These are phyloP conservation scores for Leuciscus waleckii DNA, from an alignment of 2,797 vertebrate species.

Conservation along the genomic window DNA sequence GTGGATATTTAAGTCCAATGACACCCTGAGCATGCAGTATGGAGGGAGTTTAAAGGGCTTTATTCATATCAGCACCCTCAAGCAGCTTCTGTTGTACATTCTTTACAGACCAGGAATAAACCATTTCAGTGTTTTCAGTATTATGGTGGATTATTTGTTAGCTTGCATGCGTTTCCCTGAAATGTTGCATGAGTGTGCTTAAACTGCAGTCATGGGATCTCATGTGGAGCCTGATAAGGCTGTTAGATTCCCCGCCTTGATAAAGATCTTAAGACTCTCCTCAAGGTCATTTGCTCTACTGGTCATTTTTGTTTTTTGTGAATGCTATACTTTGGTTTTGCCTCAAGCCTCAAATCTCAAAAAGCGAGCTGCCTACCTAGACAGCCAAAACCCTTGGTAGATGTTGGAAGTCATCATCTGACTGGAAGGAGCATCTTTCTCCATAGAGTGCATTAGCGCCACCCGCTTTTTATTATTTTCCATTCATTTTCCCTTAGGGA, in stretches of 20 bases:
- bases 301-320: background rate
- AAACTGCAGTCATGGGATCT: conserved; percentile 8
- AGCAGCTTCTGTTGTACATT: background rate
- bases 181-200: background rate
- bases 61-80: background rate
- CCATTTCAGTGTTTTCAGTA: background rate
- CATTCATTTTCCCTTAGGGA: no score
- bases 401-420: background rate
- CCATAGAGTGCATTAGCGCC: background rate
- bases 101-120: background rate
- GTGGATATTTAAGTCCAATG: conserved; percentile 37
- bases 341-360: background rate
- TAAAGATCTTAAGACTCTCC: background rate
- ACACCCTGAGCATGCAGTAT: conserved; percentile 9
- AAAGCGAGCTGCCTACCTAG: background rate
- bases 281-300: conserved; percentile 27
- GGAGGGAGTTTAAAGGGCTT: background rate
- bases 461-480: no score
- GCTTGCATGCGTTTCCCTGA: background rate
- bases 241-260: background rate
- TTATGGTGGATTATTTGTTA: background rate
- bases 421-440: background rate
- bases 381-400: background rate
- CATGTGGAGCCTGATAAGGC: background rate
- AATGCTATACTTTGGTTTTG: background rate